Base-by-base conservation (phyloP, 2,888 invertebrate species). In the Osmoderma eremita region DNA sequence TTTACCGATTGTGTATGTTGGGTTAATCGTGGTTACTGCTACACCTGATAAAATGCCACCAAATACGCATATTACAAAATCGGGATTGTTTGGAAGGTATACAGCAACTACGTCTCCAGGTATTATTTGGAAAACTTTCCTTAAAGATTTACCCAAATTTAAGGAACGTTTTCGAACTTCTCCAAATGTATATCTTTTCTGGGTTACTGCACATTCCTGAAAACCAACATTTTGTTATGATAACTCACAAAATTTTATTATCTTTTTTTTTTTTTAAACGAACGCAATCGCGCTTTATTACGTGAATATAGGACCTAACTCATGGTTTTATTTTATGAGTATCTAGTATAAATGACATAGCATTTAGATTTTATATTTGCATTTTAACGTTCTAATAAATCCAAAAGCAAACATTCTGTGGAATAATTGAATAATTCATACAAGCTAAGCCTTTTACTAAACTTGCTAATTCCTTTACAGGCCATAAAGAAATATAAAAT, bases 51-150 rank as follows among this genome's bases (percentile, higher is more conserved):
- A 88, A 36, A 91, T 75, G 30, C 87, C 84, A 0, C 91, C 93
- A 75, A 92, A 76, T 6, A 87, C 78, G 1, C 88, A 86, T 12
- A 92, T 82, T 0, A 90, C 87, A 76, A 86, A 91, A 80, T 94
- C 94, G 0, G 93, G 93, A 22, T 89, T 76, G 78, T 94, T 94
- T 0, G 92, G 92, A 64, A 93, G 77, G 75, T 92, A 87, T 3
- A 94, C 74, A 0, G 90, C 90, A 0, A 93, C 79, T 0, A 90
- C 85, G 75, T 93, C 90, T 0, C 90, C 88, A 70, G 87, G 86
- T 62, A 81, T 81, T 12, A 92, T 78, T 66, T 89, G 88, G 56
- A 92, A 85, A 76, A 89, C 88, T 22, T 83, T 85, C 54, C 90
- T 85, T 61, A 93, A 65, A 1, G 77, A 74, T 70, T 76, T 78